Evolutionary conservation across 2,113 vertebrate species (phyloP).

Genomic region (Podiceps cristatus): DNA sequence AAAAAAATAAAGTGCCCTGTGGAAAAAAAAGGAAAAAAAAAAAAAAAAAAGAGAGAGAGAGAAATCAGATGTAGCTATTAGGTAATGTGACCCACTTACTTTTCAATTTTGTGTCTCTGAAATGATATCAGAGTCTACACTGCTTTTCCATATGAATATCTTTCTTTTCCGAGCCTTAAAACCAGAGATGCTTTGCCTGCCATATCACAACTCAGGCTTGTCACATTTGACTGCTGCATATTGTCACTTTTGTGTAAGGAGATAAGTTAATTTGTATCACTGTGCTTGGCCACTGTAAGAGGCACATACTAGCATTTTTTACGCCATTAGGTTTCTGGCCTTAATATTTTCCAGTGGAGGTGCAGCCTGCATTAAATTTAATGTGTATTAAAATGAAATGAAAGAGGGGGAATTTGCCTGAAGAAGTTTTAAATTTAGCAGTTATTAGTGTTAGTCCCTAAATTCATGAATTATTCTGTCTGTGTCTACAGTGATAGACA

Average conservation of each 20-base stretch:
- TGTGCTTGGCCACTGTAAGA: not conserved
- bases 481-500: not conserved
- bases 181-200: not conserved
- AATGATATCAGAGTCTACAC: not conserved
- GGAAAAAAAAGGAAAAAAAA: too few species aligned
- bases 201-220: fast-evolving
- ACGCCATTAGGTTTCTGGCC: not conserved
- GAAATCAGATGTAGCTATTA: not conserved
- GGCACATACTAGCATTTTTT: not conserved
- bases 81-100: not conserved
- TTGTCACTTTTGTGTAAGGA: not conserved
- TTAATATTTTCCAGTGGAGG: not conserved
- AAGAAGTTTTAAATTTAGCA: not conserved
- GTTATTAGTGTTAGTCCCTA: not conserved
- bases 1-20: too few species aligned
- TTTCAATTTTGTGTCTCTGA: not conserved
- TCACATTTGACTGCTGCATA: not conserved
- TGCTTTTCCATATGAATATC: not conserved
- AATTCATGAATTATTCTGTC: not conserved
- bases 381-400: not conserved
- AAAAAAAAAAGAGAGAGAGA: not conserved
- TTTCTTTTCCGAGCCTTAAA: not conserved
- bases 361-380: not conserved
- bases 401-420: not conserved
- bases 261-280: not conserved